Percentiles rank a stretch among this genome's conserved stretches.
phyloP scores from a whole-genome alignment of 2,888 invertebrate species.

The Argynnis bischoffii region DNA sequence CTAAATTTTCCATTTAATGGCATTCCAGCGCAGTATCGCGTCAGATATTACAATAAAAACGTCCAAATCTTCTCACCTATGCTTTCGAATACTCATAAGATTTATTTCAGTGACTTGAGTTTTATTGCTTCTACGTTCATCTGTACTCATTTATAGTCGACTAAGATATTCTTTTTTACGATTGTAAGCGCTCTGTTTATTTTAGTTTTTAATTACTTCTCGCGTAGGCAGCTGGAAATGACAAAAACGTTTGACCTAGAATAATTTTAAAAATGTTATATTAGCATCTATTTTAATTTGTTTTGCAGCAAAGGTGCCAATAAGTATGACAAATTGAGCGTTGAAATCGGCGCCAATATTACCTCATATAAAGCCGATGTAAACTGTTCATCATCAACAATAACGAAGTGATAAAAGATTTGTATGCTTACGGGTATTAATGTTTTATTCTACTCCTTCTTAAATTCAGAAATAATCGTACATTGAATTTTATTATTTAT shows the following conservation, averaged over 20 bases:
- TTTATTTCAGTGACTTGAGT: conserved; percentile 80
- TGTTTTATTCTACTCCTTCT: conserved; percentile 16
- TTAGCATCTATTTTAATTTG: conserved; percentile 44
- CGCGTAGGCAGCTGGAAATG: conserved; percentile 75
- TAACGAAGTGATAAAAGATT: conserved; percentile 29
- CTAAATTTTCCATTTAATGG: conserved; percentile 57
- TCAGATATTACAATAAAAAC: conserved; percentile 60
- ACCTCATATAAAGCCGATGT: conserved; percentile 29
- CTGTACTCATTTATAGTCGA: conserved; percentile 80
- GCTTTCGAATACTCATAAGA: conserved; percentile 67
- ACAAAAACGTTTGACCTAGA: conserved; percentile 67
- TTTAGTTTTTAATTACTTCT: conserved; percentile 82
- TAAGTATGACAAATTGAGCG: conserved; percentile 40
- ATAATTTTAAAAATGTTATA: conserved; percentile 46
- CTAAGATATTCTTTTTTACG: conserved; percentile 81
- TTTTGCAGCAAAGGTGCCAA: conserved; percentile 36
- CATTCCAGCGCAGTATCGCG: conserved; percentile 60
- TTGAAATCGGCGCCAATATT: conserved; percentile 33
- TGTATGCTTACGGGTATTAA: conserved; percentile 18
- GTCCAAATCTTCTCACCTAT: conserved; percentile 67
- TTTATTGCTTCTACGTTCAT: conserved; percentile 78
- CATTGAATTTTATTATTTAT: conserved; percentile 7
- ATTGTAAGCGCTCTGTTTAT: conserved; percentile 80
- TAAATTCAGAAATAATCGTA: conserved; percentile 16
- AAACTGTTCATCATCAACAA: conserved; percentile 32